Conservation (phyloP, 2,113 vertebrate genomes). For the Aldabrachelys gigantea region DNA sequence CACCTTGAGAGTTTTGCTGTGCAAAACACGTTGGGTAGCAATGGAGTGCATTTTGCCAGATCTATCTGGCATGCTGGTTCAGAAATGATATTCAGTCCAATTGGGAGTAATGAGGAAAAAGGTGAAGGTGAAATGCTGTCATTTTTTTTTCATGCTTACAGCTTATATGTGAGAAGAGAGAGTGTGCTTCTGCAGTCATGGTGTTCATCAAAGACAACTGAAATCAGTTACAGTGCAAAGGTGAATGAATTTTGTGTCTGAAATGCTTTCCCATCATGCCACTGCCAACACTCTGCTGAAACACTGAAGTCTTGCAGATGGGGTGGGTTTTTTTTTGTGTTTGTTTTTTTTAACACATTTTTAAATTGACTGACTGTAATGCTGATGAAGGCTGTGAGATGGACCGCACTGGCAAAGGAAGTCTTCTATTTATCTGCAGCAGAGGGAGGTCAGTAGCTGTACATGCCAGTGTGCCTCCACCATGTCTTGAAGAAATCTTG, state of each 20-base stretch:
- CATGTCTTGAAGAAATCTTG: not conserved
- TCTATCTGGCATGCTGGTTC: slow-evolving; percentile 7
- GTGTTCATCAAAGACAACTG: not conserved
- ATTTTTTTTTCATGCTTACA: not conserved
- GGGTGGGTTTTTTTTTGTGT: too few relatives aligned
- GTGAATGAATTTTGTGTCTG: not conserved
- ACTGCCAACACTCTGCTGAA: not conserved
- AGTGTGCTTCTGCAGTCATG: not conserved
- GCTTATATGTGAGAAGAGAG: not conserved
- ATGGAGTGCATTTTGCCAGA: slow-evolving; percentile 3
- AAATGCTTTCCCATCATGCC: not conserved
- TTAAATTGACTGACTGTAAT: not conserved
- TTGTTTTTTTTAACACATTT: not conserved
- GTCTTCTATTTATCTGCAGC: accelerated
- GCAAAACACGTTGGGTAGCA: not conserved
- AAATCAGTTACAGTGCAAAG: not conserved
- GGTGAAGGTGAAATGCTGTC: not conserved
- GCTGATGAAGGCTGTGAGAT: not conserved
- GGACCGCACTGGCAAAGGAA: not conserved
- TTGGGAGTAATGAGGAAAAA: slow-evolving; percentile 20
- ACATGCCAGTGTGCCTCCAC: accelerated
- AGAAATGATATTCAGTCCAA: slow-evolving; percentile 18
- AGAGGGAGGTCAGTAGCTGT: not conserved
- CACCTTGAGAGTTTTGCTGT: slow-evolving; percentile 20
- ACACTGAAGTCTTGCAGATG: not conserved